phyloP scores from a whole-genome alignment of 2,888 invertebrate genomes.

The Alcis repandata region DNA sequence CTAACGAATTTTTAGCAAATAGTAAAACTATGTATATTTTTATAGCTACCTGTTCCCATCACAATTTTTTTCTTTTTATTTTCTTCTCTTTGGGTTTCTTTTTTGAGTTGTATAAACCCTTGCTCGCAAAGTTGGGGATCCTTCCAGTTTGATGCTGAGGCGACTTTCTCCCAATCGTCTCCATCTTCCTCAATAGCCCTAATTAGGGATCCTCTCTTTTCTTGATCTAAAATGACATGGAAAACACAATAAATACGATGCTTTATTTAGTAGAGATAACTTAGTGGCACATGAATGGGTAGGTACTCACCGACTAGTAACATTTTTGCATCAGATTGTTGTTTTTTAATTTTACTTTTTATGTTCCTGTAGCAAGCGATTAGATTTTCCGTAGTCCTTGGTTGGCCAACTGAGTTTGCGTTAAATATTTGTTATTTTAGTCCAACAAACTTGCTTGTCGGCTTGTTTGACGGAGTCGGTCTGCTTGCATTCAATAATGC shows the following conservation, averaged over 20 bases:
- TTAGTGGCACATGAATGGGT: too few species aligned
- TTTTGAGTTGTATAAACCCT: background rate
- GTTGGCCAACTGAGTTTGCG: background rate
- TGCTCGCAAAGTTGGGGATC: constrained; percentile 1
- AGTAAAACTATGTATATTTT: background rate
- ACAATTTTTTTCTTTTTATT: background rate
- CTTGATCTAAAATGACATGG: too few species aligned
- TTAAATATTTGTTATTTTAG: background rate
- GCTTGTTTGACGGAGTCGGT: background rate
- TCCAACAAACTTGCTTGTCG: background rate
- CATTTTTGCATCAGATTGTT: constrained; percentile 16
- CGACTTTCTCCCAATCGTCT: background rate
- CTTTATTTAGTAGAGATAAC: too few species aligned
- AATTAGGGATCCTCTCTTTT: background rate
- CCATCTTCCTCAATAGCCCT: constrained; percentile 1
- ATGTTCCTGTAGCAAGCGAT: constrained; percentile 10
- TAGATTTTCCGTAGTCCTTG: background rate
- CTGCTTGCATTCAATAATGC: background rate
- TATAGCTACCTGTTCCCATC: background rate
- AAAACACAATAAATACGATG: too few species aligned
- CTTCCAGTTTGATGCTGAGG: background rate
- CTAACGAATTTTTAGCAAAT: background rate
- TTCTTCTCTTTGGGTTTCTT: background rate
- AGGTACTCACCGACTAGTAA: constrained; percentile 9
- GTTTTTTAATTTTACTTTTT: constrained; percentile 7